Evolutionary conservation across 1,140 invertebrate species (phyloP), one percentile per base, ranked within the genome.

Genomic region (Prorops nasuta): DNA sequence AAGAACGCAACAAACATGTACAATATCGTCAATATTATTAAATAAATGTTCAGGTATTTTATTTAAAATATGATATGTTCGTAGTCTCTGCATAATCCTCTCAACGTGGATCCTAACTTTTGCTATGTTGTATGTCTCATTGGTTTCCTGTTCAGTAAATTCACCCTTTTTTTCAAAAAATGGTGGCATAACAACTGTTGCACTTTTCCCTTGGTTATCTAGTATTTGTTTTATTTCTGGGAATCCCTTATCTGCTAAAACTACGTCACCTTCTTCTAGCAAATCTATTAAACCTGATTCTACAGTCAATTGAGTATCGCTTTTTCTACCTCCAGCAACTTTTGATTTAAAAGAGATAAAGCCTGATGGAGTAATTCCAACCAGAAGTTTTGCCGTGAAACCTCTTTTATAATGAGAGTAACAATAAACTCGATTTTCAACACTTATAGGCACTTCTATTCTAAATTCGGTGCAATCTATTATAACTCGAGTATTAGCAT

Each of bases 361-460:
- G 12, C 72, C 68, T 40, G 50, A 44, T 12, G 72, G 74, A 43
- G 66, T 64, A 51, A 73, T 67, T 15, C 65, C 67, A 36, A 78
- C 61, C 18, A 76, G 52, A 39, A 63, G 49, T 58, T 76, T 79
- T n/a, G n/a, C n/a, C n/a, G n/a, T n/a, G n/a, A n/a, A n/a, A n/a
- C n/a, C n/a, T n/a, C n/a, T n/a, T n/a, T n/a, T n/a, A n/a, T n/a
- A n/a, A n/a, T n/a, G n/a, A n/a, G n/a, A n/a, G n/a, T n/a, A n/a
- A n/a, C n/a, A n/a, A n/a, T n/a, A n/a, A n/a, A n/a, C n/a, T n/a
- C n/a, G n/a, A n/a, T n/a, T n/a, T n/a, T n/a, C n/a, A n/a, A n/a
- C n/a, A n/a, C n/a, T n/a, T n/a, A n/a, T n/a, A n/a, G n/a, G n/a
- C n/a, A n/a, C n/a, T n/a, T n/a, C n/a, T n/a, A n/a, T n/a, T n/a